These are phyloP conservation scores for Malurus melanocephalus DNA, from an alignment of 2,113 vertebrate species.

Conservation along the genomic window DNA sequence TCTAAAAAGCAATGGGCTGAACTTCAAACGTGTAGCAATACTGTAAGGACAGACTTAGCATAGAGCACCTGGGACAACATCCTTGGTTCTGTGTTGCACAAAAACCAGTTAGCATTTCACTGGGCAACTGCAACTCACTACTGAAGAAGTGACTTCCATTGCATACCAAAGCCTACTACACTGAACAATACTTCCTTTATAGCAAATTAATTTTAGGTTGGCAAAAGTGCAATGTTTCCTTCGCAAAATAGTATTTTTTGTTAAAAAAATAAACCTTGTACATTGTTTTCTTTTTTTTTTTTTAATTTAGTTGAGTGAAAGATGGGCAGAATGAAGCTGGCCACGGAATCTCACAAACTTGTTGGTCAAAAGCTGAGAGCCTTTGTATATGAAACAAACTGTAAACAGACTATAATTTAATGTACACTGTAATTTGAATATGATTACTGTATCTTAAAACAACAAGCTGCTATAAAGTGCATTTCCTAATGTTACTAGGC, in stretches of 20 bases:
- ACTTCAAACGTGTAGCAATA: constrained; percentile 82
- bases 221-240: constrained; percentile 93
- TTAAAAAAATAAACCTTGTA: constrained; percentile 58
- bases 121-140: constrained; percentile 74
- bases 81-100: constrained; percentile 77
- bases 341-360: constrained; percentile 63
- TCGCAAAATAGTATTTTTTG: constrained; percentile 75
- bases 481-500: constrained; percentile 82
- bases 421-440: constrained; percentile 77
- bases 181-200: constrained; percentile 74
- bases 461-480: constrained; percentile 77
- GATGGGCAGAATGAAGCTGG: constrained; percentile 83
- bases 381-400: constrained; percentile 74
- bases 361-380: constrained; percentile 79
- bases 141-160: constrained; percentile 81
- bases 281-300: constrained; percentile 67
- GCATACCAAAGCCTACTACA: constrained; percentile 86
- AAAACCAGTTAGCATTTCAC: constrained; percentile 65
- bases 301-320: constrained; percentile 60
- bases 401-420: constrained; percentile 75
- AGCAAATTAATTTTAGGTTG: constrained; percentile 77
- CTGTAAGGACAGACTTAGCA: constrained; percentile 69
- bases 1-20: constrained; percentile 75
- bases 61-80: constrained; percentile 57
- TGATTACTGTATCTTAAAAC: constrained; percentile 75